Percentiles rank a stretch among this genome's conserved stretches.
Conservation (phyloP, 2,113 vertebrate species). For the Xiphias gladius region DNA sequence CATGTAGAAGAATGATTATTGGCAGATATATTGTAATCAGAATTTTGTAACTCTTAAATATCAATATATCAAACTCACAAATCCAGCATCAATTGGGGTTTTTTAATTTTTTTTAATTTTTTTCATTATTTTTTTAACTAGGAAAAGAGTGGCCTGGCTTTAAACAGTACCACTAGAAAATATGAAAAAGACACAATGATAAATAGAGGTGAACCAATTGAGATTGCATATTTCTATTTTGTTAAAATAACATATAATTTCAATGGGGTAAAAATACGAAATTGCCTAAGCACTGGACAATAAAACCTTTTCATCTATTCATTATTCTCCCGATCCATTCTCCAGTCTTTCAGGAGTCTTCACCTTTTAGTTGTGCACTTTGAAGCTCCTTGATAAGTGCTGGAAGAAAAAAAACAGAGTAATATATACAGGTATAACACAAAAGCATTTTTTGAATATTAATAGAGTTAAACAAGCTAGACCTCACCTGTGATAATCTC, state of each 20-base stretch:
- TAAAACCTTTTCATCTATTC: not conserved
- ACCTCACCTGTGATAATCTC: constrained; percentile 89
- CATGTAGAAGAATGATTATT: not conserved
- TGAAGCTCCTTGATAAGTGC: constrained; percentile 86
- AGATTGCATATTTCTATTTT: not conserved
- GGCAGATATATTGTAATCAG: not conserved
- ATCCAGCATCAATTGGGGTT: not conserved
- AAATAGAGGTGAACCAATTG: not conserved
- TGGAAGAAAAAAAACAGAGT: constrained; percentile 50
- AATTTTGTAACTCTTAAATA: not conserved
- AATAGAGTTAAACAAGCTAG: not conserved
- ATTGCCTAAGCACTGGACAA: not conserved
- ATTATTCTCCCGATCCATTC: constrained; percentile 20
- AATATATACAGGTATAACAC: not conserved
- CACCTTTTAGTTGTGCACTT: constrained; percentile 15
- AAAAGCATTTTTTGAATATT: not conserved
- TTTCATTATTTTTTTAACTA: too few species aligned
- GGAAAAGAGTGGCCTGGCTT: too few species aligned
- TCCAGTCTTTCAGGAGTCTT: constrained; percentile 28
- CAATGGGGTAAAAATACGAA: not conserved
- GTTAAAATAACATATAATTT: not conserved
- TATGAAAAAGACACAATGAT: not conserved
- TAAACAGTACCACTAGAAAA: not conserved
- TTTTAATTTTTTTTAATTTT: too few species aligned
- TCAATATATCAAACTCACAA: not conserved